phyloP scores from a whole-genome alignment of 2,888 invertebrate genomes.

The Sarcophaga caerulescens region DNA sequence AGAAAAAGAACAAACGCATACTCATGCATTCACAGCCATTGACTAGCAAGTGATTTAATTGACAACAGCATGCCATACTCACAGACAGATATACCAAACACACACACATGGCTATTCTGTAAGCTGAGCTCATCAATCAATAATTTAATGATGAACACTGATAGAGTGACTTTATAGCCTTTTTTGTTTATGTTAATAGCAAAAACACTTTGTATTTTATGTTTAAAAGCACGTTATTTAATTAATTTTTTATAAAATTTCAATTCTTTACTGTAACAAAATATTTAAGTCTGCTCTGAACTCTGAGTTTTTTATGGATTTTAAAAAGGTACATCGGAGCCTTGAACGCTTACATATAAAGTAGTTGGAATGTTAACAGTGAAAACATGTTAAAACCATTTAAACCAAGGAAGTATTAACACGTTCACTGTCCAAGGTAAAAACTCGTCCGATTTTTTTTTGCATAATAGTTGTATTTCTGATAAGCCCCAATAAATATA shows the following conservation, averaged over 20 bases:
- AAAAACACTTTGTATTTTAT: not conserved
- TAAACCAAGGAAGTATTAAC: too few species aligned
- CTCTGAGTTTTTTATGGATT: too few species aligned
- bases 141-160: conserved; percentile 51
- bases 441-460: too few species aligned
- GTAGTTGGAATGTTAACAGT: too few species aligned
- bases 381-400: too few species aligned
- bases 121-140: conserved; percentile 63
- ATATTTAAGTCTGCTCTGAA: not conserved
- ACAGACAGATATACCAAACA: not conserved
- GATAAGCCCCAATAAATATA: too few species aligned
- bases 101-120: not conserved
- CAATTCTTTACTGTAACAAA: too few species aligned
- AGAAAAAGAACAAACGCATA: not conserved
- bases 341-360: too few species aligned
- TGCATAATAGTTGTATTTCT: too few species aligned
- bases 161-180: not conserved
- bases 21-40: not conserved
- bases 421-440: too few species aligned
- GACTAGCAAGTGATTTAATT: conserved; percentile 27
- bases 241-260: too few species aligned
- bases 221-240: not conserved
- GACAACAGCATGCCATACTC: conserved; percentile 36
- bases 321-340: too few species aligned
- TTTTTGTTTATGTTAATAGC: not conserved